A percentile compares a stretch with the other conserved stretches of the same genome.
Conservation (phyloP, 2,888 invertebrate species). For the Smittia sp. region DNA sequence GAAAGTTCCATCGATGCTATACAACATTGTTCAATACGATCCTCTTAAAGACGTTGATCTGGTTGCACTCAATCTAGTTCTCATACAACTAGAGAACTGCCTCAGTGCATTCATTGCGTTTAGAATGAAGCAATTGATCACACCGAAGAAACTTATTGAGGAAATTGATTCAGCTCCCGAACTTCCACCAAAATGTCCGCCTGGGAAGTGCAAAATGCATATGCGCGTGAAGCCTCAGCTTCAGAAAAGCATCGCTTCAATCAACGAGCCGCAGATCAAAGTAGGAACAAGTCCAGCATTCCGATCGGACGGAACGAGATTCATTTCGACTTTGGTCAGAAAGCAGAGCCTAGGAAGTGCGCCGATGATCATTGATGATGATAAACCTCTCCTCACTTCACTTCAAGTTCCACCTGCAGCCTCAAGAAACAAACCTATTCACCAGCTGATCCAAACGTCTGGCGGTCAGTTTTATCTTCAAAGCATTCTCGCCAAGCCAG, state of each 20-base stretch:
- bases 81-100: constrained; percentile 65
- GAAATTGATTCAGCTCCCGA: constrained; percentile 63
- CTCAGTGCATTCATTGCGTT: constrained; percentile 82
- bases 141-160: constrained; percentile 68
- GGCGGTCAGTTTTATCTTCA: constrained; percentile 29
- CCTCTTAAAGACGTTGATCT: constrained; percentile 71
- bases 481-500: not conserved
- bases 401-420: constrained; percentile 35
- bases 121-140: constrained; percentile 71
- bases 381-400: constrained; percentile 40
- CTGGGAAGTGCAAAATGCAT: constrained; percentile 64
- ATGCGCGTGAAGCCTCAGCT: constrained; percentile 54
- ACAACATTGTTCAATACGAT: constrained; percentile 68
- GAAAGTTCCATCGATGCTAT: constrained; percentile 69
- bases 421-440: constrained; percentile 11
- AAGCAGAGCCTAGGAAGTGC: constrained; percentile 31
- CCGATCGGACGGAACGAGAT: constrained; percentile 51
- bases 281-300: constrained; percentile 56
- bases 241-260: constrained; percentile 48
- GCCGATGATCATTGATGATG: constrained; percentile 44
- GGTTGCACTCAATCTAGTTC: constrained; percentile 61
- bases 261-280: constrained; percentile 47
- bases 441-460: constrained; percentile 10
- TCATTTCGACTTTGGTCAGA: constrained; percentile 48
- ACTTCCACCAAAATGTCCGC: constrained; percentile 63